Base-by-base conservation (phyloP, 2,113 vertebrate species). In the Piprites chloris region DNA sequence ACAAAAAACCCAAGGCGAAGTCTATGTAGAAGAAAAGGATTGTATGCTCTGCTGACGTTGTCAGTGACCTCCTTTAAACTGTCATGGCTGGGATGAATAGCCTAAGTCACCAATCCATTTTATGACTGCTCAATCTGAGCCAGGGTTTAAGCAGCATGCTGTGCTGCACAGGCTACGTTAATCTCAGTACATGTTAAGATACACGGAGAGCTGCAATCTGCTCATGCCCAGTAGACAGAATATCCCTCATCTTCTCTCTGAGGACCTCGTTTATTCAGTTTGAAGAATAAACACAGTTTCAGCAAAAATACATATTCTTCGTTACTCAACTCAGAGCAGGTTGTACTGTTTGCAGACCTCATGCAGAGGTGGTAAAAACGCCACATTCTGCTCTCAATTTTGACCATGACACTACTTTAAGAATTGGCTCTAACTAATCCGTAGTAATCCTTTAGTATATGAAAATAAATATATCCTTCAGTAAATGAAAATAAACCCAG, bases 121-220 rank as follows among this genome's bases (percentile, higher is more conserved):
- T 94, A 37, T 47, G 74, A 91, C 93, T 94, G 95, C 95, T 97
- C 94, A 97, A 91, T 96, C 95, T 94, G 93, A 97, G 95, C 89
- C 91, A 73, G 71, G 74, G 71, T 85, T 91, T 93, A 76, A 68
- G 74, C 21, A 73, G 15, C 84, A 30, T 11, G 79, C 79, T 90
- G 84, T 19, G 89, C 89, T 58, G 41, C 58, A 62, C 53, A 39
- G 53, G 62, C 84, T 46, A 19, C 0, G 0, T 26, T 93, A 87
- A 89, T 89, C 84, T 67, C 37, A 26, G 66, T 19, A 59, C 84
- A 78, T 6, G 3, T 27, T 58, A 78, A 74, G 15, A 72, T 52
- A 69, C 8, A 1, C 0, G 0, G 18, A 90, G 61, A 75, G 49
- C 41, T 68, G 49, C 89, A 76, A 66, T 49, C 84, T 78, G 53